Evolutionary conservation across 2,113 vertebrate species (phyloP).

Genomic region (Talpa occidentalis): DNA sequence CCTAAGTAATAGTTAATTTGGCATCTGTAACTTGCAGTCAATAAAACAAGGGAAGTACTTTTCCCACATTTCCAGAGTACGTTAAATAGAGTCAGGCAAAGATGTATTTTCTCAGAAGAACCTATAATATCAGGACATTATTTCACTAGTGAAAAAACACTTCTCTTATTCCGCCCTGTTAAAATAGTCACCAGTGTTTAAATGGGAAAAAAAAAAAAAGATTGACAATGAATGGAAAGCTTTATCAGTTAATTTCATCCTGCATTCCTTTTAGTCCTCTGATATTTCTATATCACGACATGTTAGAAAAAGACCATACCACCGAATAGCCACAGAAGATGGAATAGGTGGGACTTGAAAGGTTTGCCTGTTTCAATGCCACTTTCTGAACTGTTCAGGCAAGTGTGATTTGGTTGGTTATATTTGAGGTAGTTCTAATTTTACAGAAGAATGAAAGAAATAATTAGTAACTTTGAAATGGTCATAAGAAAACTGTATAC

Average conservation of each 20-base stretch:
- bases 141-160: background rate
- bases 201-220: background rate
- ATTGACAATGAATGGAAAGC: background rate
- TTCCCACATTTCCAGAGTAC: background rate
- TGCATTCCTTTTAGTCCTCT: slow-evolving; percentile 32
- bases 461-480: background rate
- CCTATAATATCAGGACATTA: background rate
- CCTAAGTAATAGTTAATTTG: background rate
- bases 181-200: slow-evolving; percentile 37
- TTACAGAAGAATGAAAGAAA: slow-evolving; percentile 20
- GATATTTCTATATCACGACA: slow-evolving; percentile 16
- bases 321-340: background rate
- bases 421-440: background rate
- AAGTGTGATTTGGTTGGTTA: background rate
- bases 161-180: background rate
- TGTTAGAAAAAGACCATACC: slow-evolving; percentile 13
- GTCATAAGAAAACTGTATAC: background rate
- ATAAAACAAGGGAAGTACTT: slow-evolving; percentile 28
- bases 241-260: slow-evolving; percentile 33
- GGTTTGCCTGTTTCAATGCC: background rate
- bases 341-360: background rate
- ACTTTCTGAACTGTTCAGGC: background rate
- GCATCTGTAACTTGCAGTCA: slow-evolving; percentile 10
- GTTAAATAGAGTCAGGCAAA: background rate
- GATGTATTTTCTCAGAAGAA: slow-evolving; percentile 1